Base-by-base conservation (phyloP, 1,140 invertebrate genomes). In the Drosophila baimaii region DNA sequence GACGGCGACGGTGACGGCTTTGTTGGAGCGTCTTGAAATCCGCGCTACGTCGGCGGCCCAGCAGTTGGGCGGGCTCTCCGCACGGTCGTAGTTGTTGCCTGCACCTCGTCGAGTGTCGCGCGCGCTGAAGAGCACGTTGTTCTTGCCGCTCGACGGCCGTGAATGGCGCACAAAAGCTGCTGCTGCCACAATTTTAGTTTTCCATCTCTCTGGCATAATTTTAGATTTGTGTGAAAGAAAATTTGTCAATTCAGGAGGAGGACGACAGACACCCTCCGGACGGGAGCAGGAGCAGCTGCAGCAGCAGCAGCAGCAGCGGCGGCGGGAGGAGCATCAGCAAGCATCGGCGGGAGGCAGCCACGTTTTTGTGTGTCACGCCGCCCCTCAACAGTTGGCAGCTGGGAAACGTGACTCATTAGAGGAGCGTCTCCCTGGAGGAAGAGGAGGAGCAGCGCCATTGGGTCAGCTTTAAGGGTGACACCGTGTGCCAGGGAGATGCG, bases 71-170 rank as follows among this genome's bases (percentile, higher is more conserved):
- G 52, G 52, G 5, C 27, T 64, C 39, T 58, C 35, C 52, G 61
- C 46, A 57, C 52, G 15, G 51, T 33, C 65, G 58, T 75, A 74
- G 69, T 74, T 74, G 72, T 75, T 74, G 58, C 58, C 72, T 68
- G 78, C 70, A 64, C 65, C 79, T 88, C 65, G 82, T 88, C 65
- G 82, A 88, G 82, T 81, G 82, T 81, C 58, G 69, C 65, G 69
- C 70, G 79, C 69, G 62, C 59, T 56, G 9, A 62, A 56, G 56
- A 76, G 58, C 80, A 69, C 55, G 81, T 57, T 33, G 54, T 31
- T 47, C 31, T 61, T 61, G 52, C 21, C 21, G 21, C 43, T 43
- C 56, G 54, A 39, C 56, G 72, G 55, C 66, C 71, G 63, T 70
- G 63, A 80, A 77, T 61, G 71, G 29, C 49, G 46, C 33, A 41